These are phyloP conservation scores for Macrotrachela quadricornifera DNA, from an alignment of 1,140 invertebrate species.

Conservation along the genomic window DNA sequence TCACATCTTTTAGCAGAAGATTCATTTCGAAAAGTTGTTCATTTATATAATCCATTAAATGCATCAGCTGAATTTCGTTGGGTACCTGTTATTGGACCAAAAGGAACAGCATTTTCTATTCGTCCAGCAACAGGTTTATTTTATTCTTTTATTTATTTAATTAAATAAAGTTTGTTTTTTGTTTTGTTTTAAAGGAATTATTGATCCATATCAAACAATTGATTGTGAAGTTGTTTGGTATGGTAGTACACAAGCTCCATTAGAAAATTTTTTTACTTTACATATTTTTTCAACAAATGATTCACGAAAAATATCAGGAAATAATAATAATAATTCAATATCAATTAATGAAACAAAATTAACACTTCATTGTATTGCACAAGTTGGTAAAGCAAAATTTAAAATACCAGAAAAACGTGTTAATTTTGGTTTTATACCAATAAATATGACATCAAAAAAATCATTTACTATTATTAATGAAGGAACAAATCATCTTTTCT, in stretches of 20 bases:
- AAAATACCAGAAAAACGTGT: conserved; percentile 10
- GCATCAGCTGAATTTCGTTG: conserved; percentile 27
- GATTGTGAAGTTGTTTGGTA: conserved; percentile 32
- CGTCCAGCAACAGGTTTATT: conserved; percentile 21
- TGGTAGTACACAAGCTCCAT: conserved; percentile 25
- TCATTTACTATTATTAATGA: conserved; percentile 22
- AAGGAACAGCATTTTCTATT: conserved; percentile 29
- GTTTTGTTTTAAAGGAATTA: conserved; percentile 14
- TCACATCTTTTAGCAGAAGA: conserved; percentile 22
- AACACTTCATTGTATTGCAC: too few relatives aligned
- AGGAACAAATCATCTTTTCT: conserved; percentile 25
- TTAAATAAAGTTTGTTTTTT: not conserved
- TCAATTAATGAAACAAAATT: too few relatives aligned
- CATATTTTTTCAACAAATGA: conserved; percentile 1
- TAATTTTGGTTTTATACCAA: conserved; percentile 23
- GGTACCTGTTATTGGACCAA: conserved; percentile 21
- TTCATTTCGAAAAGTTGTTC: conserved; percentile 22
- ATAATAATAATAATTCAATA: too few relatives aligned
- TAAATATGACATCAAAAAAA: conserved; percentile 23
- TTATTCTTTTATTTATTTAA: not conserved
- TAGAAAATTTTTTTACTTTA: conserved; percentile 24
- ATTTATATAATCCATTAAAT: conserved; percentile 24
- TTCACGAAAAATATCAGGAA: too few relatives aligned
- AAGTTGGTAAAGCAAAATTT: too few relatives aligned
- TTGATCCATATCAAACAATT: conserved; percentile 23